Evolutionary conservation across 2,888 invertebrate species (phyloP), one percentile per base, ranked within the genome.

Genomic region (Netelia inedita): DNA sequence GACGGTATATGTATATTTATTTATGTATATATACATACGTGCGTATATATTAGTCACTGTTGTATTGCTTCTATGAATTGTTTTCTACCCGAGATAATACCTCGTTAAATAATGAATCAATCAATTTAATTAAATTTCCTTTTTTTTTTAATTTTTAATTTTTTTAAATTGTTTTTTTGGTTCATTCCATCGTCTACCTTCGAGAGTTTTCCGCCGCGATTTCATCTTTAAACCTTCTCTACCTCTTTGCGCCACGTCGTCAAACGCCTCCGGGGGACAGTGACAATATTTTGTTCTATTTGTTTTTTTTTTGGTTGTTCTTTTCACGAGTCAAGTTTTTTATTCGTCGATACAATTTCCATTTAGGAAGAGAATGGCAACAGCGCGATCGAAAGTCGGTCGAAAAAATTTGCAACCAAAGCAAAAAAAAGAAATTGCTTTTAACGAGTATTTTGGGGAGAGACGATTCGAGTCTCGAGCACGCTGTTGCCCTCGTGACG

Each of bases 41-140:
- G 28, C 28, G 28, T 28, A 28, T 28, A 28, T 28, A 28, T 28
- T 28, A 28, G 63, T 69, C 71, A 86, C 78, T 83, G 59, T 86
- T 85, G 81, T 91, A 91, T 91, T 91, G 90, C 91, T 91, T 90
- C 90, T 90, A 91, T 88, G 89, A 91, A 89, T 88, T 83, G 87
- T 66, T 66, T 83, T 84, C 75, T 84, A 79, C 57, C 14, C 82
- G 74, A 80, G 79, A 66, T 28, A 85, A 68, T 83, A 85, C 35
- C 74, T 75, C 79, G 83, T 72, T 79, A 23, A 73, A 41, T 46
- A 21, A 28, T 28, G 28, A 28, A 71, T 75, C n/a, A 55, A 63
- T 74, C 53, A 55, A 79, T 61, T 10, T 16, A 28, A 53, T 14
- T 43, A 86, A 89, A 88, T 85, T 74, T 86, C 46, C 59, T 71